Evolutionary conservation across 2,797 vertebrate species (phyloP).

Genomic region (Cyclopterus lumpus): DNA sequence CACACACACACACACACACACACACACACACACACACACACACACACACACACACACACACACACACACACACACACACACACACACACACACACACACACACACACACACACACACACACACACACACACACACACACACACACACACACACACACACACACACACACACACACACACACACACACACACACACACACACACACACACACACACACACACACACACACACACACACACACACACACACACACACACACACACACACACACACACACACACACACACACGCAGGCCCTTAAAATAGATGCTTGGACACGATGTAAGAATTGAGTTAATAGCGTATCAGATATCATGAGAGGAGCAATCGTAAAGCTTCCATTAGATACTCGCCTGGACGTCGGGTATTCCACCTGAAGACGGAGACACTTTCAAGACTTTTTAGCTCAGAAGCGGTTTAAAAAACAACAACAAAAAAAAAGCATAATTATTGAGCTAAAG

Average conservation of each 20-base stretch:
- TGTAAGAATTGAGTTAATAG: slow-evolving; percentile 35
- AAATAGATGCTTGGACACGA: slow-evolving; percentile 46
- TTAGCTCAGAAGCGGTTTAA: background rate
- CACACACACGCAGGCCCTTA: slow-evolving; percentile 37
- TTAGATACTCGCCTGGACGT: background rate
- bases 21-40: too few species aligned
- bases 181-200: too few species aligned
- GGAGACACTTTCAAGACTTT: background rate
- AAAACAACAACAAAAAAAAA: background rate
- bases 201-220: too few species aligned
- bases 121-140: too few species aligned
- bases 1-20: too few species aligned
- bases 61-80: too few species aligned
- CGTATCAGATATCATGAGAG: slow-evolving; percentile 38
- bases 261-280: slow-evolving; percentile 23
- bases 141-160: too few species aligned
- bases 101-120: too few species aligned
- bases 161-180: too few species aligned
- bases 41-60: too few species aligned
- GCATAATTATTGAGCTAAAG: background rate
- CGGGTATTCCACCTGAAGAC: background rate
- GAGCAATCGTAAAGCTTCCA: background rate
- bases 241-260: slow-evolving; percentile 13
- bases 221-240: slow-evolving; percentile 24
- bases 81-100: too few species aligned